Evolutionary conservation across 2,888 invertebrate genomes (phyloP), one percentile per base, ranked within the genome.

Genomic region (Tipula confusa): DNA sequence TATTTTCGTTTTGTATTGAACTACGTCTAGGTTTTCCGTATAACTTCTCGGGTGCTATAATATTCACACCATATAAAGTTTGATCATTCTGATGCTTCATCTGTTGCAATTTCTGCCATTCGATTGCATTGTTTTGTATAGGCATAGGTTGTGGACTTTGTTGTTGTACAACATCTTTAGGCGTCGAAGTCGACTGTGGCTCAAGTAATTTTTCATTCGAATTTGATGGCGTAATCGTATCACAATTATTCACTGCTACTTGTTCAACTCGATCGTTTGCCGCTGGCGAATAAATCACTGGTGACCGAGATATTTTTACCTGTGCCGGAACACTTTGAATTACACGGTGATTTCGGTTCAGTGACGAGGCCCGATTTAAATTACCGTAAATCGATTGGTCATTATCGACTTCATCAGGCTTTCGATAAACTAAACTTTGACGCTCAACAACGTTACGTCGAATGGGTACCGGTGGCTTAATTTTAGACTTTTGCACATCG

Each of bases 81-180:
- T 87, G 86, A 85, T 90, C 89, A 7, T 88, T 88, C 43, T 87
- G 87, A 84, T 89, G 88, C 84, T 89, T 89, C 11, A 89, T 87
- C 82, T 89, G 88, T n/a, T 87, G 86, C 38, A 89, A 43, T 79
- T 88, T 87, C 9, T 87, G 88, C 89, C 89, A 89, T 31, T 89
- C 88, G 36, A 87, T 86, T 29, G 87, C 86, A 83, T 87, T 87
- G 0, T 87, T 7, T 48, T 83, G 86, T 82, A 86, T 86, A 1
- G 24, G 83, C 4, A 48, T 38, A 79, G 83, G 82, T 81, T 84
- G 85, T 3, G 82, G 82, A 24, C 33, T 29, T 13, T 24, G 18
- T 15, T 29, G n/a, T 18, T 24, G n/a, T 18, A 38, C 79, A 33
- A 85, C 85, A 15, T 85, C 84, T 1, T 86, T 85, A 0, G 88